These are phyloP conservation scores for Rhorus exstirpatorius DNA, from an alignment of 2,888 invertebrate genomes.

Conservation along the genomic window DNA sequence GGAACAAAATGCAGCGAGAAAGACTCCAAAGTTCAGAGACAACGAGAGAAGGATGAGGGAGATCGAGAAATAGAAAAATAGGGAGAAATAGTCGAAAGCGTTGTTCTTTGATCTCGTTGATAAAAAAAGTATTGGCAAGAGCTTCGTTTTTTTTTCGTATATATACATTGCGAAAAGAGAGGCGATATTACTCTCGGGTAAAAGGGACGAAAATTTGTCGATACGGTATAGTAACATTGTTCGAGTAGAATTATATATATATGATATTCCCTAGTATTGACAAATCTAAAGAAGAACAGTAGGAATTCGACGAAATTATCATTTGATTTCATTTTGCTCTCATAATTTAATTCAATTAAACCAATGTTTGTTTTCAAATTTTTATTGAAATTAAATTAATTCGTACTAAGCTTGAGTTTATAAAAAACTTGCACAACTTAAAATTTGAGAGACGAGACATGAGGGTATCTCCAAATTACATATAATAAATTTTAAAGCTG, in stretches of 20 bases:
- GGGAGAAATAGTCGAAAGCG: slow-evolving; percentile 36
- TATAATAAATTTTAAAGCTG: too few species aligned
- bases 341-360: neutral
- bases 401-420: too few species aligned
- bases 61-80: slow-evolving; percentile 2
- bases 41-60: neutral
- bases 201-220: slow-evolving; percentile 13
- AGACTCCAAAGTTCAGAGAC: slow-evolving; percentile 11
- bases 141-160: slow-evolving; percentile 22
- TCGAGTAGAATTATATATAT: neutral
- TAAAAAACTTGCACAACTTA: too few species aligned
- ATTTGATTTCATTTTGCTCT: neutral
- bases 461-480: too few species aligned
- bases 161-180: slow-evolving; percentile 17
- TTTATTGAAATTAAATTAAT: too few species aligned
- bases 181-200: neutral
- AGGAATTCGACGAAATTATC: too few species aligned
- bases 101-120: slow-evolving; percentile 68
- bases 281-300: too few species aligned
- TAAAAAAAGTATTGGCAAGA: slow-evolving; percentile 65
- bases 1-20: slow-evolving; percentile 80
- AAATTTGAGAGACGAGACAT: too few species aligned
- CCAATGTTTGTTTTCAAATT: too few species aligned
- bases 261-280: neutral
- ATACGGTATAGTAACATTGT: neutral